Evolutionary conservation across 2,113 vertebrate species (phyloP).

Genomic region (Sciurus niger): DNA sequence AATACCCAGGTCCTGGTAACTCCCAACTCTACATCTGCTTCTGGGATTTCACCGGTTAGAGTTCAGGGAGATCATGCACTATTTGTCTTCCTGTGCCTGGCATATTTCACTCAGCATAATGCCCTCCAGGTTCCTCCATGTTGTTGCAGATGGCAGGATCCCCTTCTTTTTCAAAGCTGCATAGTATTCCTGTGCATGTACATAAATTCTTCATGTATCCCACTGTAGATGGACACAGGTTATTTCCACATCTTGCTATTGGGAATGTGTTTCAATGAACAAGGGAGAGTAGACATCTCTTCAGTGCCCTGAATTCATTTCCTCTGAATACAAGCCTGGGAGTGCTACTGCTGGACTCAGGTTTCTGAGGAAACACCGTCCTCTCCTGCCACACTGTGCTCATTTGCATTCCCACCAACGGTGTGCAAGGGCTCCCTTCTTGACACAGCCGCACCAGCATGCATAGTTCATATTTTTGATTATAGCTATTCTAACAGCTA

Average conservation of each 20-base stretch:
- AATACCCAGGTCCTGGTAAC: too few relatives aligned
- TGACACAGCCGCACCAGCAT: fast-evolving
- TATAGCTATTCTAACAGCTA: neutral
- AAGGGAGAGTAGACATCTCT: neutral
- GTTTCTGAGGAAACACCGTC: too few relatives aligned
- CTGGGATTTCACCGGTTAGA: neutral
- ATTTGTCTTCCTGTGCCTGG: neutral
- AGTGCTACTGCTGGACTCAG: neutral
- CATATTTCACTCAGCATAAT: neutral
- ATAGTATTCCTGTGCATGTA: neutral
- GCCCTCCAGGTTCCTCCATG: too few relatives aligned
- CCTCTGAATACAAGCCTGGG: too few relatives aligned
- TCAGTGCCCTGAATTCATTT: neutral
- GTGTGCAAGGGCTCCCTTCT: neutral
- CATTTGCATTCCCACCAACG: neutral
- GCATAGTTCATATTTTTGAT: neutral
- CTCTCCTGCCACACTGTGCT: neutral
- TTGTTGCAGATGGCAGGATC: neutral
- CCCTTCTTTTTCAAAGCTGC: neutral
- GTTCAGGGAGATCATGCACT: neutral
- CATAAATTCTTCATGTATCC: neutral
- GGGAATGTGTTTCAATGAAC: neutral
- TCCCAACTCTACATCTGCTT: neutral
- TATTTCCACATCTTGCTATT: neutral
- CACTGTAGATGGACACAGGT: neutral